Base-by-base conservation (phyloP, 1,140 invertebrate genomes). In the Cotesia vestalis region DNA sequence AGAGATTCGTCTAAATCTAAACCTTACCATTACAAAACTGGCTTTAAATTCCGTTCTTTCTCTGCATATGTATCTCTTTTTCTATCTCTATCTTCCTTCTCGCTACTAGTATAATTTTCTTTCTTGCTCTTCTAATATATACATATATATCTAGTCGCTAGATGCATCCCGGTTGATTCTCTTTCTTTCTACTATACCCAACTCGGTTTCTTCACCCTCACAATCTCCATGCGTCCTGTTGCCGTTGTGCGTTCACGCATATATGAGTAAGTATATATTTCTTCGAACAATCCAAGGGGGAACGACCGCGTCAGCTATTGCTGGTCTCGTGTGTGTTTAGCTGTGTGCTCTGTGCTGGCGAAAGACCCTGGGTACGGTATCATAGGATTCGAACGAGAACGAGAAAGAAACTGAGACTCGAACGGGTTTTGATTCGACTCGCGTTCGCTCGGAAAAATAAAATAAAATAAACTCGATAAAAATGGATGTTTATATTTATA, bases 241-340 rank as follows among this genome's bases (percentile, higher is more conserved):
- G 63, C 9, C 14, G 5, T 36, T 63, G 63, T 73, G 71, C 69
- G 74, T 75, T 70, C 59, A 71, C 62, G 64, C 73, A 73, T 75
- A 66, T 70, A 46, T 55, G 68, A 74, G 69, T 74, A 74, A 71
- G 73, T 74, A 74, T 46, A 46, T 73, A 71, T 71, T 75, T 75
- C 71, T 71, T 68, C 63, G 62, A 73, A 73, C 71, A 73, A 73
- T 73, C 60, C 68, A 73, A 68, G 74, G 73, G 71, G 74, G 74
- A 75, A 75, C 74, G 74, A 75, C 74, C 74, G 71, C 74, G 67
- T 35, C 38, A 63, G 60, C 62, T 60, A 52, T 69, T 52, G 69
- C 60, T 40, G 40, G 6, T 46, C 6, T 11, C 6, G 6, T 46
- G 40, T 46, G 40, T 66, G 52, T 36, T 38, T 53, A 51, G 14